Percentiles rank a stretch among this genome's conserved stretches.
Evolutionary conservation across 2,888 invertebrate species (phyloP).

Genomic region (Yponomeuta evonymella): DNA sequence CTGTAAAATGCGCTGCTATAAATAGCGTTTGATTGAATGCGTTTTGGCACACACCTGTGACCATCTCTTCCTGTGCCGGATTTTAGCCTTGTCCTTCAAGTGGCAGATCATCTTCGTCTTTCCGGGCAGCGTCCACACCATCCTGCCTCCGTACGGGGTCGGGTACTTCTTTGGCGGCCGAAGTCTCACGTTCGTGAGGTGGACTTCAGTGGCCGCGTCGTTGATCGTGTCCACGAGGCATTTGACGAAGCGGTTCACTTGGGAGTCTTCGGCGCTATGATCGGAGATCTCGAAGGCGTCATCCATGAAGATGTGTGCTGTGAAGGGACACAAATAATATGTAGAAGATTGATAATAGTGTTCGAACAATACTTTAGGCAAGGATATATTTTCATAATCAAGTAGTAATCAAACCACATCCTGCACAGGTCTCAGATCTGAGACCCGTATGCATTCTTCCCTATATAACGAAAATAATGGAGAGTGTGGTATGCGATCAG

Average conservation of each 20-base stretch:
- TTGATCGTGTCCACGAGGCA: slow-evolving; percentile 83
- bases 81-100: slow-evolving; percentile 91
- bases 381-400: too few species aligned
- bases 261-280: slow-evolving; percentile 80
- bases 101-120: slow-evolving; percentile 90
- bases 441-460: too few species aligned
- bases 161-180: slow-evolving; percentile 84
- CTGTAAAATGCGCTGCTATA: too few species aligned
- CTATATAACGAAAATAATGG: too few species aligned
- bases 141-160: slow-evolving; percentile 90
- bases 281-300: slow-evolving; percentile 84
- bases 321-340: slow-evolving; percentile 14
- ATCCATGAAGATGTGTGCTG: slow-evolving; percentile 90
- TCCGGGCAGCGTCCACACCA: slow-evolving; percentile 90
- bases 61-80: slow-evolving; percentile 94
- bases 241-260: slow-evolving; percentile 88
- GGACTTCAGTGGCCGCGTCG: slow-evolving; percentile 84
- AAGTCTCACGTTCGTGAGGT: slow-evolving; percentile 78
- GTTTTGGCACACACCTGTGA: slow-evolving; percentile 79
- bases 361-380: not conserved
- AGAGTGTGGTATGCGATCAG: too few species aligned
- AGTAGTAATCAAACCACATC: too few species aligned
- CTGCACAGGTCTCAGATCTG: too few species aligned
- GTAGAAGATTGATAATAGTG: not conserved
- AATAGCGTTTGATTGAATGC: not conserved